These are phyloP conservation scores for Acanthis flammea DNA, from an alignment of 2,797 vertebrate species.

Conservation along the genomic window DNA sequence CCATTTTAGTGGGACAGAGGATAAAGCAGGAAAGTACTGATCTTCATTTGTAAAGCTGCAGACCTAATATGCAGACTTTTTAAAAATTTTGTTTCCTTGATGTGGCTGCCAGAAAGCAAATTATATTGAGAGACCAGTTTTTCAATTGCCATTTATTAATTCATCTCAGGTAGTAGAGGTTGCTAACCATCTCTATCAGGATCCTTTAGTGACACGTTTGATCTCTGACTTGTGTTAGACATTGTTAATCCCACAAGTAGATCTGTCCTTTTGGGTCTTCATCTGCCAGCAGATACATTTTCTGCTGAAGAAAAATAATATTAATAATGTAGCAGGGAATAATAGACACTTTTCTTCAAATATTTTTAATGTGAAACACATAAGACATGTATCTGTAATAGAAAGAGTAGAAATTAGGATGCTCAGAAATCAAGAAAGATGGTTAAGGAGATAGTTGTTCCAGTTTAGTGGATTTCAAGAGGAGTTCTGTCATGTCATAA, in stretches of 20 bases:
- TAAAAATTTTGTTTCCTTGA: neutral
- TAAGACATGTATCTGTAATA: neutral
- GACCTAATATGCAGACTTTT: rapidly evolving
- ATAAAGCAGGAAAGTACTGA: neutral
- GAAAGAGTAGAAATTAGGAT: neutral
- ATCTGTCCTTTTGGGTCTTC: neutral
- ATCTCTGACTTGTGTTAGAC: neutral
- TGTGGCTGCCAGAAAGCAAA: neutral
- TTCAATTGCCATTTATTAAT: neutral
- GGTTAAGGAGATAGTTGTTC: neutral
- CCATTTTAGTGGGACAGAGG: neutral
- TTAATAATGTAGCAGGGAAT: neutral
- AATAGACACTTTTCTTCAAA: neutral
- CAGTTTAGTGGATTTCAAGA: neutral
- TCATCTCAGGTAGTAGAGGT: neutral
- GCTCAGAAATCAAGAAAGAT: neutral
- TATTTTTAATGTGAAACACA: neutral
- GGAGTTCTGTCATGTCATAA: neutral
- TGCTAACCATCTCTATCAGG: neutral
- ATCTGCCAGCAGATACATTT: neutral
- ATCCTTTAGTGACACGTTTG: neutral
- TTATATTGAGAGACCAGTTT: neutral
- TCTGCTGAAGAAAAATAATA: neutral
- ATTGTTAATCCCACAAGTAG: neutral
- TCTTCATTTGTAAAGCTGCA: neutral